Base-by-base conservation (phyloP, 2,113 vertebrate genomes). In the Chlorocebus sabaeus region DNA sequence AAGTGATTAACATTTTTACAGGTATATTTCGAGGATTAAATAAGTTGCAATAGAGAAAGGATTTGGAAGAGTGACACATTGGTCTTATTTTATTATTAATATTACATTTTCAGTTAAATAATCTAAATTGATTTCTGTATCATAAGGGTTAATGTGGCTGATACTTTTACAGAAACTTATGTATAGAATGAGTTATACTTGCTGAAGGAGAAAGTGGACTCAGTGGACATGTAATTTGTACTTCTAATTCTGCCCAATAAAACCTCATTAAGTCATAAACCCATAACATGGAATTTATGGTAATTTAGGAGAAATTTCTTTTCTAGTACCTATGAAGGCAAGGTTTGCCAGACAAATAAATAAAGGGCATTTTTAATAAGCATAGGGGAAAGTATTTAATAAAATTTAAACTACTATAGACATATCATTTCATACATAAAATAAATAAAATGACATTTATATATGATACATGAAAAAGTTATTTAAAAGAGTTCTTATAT, bases 401-500 rank as follows among this genome's bases (percentile, higher is more conserved):
- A 92, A 91, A 57, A n/a, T 83, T 79, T 70, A 93, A 93, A 96
- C 3, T n/a, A 35, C 32, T 82, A 4, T 90, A 96, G 0, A 5
- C 68, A 72, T 83, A 92, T 12, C n/a, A 12, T 64, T 67, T 76
- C 86, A 8, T 12, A 84, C 3, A 90, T 43, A 61, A 84, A 81
- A 61, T 84, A 45, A 48, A n/a, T 80, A 78, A 40, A 79, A 16
- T 1, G 43, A 2, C 67, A 89, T 78, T 91, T 11, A 70, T 43
- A 40, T 13, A 2, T 79, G 20, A 50, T 20, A 82, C 2, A 57
- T 72, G 4, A 48, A 67, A 50, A 92, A 8, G 25, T 59, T 89
- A 61, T 82, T 89, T 95, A 5, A 80, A 90, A 96, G 1, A 50
- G 6, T 78, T 97, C 20, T 67, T 78, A 72, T 55, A 97, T 92